These are phyloP conservation scores for Phylloscopus collybita DNA, from an alignment of 2,797 vertebrate genomes.

Conservation along the genomic window DNA sequence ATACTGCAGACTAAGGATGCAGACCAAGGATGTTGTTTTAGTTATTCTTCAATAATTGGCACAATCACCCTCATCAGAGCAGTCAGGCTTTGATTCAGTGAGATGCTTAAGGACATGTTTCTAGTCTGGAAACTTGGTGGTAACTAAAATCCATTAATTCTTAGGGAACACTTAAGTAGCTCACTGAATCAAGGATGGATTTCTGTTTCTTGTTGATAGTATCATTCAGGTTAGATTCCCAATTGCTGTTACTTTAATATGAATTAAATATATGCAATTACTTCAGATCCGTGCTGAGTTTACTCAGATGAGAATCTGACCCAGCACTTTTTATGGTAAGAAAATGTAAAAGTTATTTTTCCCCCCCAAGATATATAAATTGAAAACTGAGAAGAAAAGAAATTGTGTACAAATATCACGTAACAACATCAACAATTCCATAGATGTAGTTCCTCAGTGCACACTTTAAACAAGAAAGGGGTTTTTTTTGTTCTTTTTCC, in stretches of 20 bases:
- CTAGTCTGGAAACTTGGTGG: background rate
- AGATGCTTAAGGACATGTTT: background rate
- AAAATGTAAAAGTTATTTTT: constrained; percentile 74
- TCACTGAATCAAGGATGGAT: constrained; percentile 33
- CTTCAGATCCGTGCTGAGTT: constrained; percentile 16
- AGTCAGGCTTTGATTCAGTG: constrained; percentile 25
- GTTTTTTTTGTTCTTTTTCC: constrained; percentile 32
- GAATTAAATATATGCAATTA: constrained; percentile 11
- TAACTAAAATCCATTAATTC: background rate
- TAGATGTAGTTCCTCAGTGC: constrained; percentile 82
- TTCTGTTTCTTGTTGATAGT: background rate
- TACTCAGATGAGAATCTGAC: constrained; percentile 30
- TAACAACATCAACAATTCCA: constrained; percentile 89
- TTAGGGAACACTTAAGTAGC: background rate
- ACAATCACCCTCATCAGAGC: constrained; percentile 26
- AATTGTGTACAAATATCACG: constrained; percentile 95
- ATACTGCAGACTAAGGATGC: constrained; percentile 1
- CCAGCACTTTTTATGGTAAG: constrained; percentile 66
- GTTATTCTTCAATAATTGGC: constrained; percentile 48
- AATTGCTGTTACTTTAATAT: background rate
- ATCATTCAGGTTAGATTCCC: background rate
- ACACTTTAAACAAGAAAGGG: constrained; percentile 76
- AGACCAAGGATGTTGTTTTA: constrained; percentile 4
- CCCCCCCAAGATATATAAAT: constrained; percentile 78
- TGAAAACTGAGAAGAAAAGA: constrained; percentile 84